These are phyloP conservation scores for Carterocephalus palaemon DNA, from an alignment of 2,888 invertebrate genomes.

Conservation along the genomic window DNA sequence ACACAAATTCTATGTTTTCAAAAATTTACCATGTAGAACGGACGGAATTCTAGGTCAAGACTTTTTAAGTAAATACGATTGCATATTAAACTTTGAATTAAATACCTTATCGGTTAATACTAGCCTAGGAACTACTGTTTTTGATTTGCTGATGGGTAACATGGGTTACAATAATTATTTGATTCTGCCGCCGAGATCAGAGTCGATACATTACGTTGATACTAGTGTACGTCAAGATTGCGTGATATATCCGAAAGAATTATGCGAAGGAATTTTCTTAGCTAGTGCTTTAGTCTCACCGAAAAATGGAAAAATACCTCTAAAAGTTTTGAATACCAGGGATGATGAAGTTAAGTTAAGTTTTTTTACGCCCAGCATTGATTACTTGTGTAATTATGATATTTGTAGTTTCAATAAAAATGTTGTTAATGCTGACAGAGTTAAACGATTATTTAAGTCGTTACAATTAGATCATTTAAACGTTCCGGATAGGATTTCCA, in stretches of 20 bases:
- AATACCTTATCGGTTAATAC: neutral
- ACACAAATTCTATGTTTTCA: neutral
- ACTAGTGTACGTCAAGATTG: neutral
- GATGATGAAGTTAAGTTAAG: neutral
- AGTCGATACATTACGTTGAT: neutral
- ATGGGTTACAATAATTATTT: slow-evolving; percentile 2
- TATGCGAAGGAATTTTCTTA: slow-evolving; percentile 1
- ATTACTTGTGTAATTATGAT: neutral
- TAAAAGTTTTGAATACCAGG: slow-evolving; percentile 2
- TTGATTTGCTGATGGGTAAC: neutral
- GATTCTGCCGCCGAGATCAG: neutral
- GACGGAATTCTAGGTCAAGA: slow-evolving; percentile 7
- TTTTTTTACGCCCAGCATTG: neutral
- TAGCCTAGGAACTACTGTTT: neutral
- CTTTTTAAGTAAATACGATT: slow-evolving; percentile 9
- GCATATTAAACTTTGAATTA: slow-evolving; percentile 5
- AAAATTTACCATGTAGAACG: neutral
- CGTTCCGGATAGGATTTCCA: neutral
- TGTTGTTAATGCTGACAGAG: neutral
- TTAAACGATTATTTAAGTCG: slow-evolving; percentile 3
- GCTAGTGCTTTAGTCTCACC: neutral
- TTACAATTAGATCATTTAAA: slow-evolving; percentile 15
- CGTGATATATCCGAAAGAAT: slow-evolving; percentile 1
- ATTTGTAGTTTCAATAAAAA: neutral
- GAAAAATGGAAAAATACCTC: neutral